Percentiles rank a stretch among this genome's conserved stretches.
These are phyloP conservation scores for Napeogenes inachia DNA, from an alignment of 2,888 invertebrate genomes.

Conservation along the genomic window DNA sequence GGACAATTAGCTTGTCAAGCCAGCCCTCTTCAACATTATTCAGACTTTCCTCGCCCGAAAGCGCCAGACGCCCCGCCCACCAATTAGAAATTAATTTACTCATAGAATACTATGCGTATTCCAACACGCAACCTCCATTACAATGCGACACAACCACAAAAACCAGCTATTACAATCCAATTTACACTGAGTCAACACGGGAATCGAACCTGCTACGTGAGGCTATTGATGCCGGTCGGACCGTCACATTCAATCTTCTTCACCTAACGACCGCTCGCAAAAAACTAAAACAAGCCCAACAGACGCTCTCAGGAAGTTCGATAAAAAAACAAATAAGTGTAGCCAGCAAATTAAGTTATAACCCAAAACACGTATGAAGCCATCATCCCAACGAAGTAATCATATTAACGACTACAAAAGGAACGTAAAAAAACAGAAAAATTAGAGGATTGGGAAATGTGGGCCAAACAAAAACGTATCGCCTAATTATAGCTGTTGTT, in stretches of 20 bases:
- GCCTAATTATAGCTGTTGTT: conserved; percentile 76
- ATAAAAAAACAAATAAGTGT: conserved; percentile 75
- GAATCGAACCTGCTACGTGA: conserved; percentile 36
- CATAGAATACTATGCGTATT: conserved; percentile 31
- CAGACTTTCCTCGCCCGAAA: conserved; percentile 39
- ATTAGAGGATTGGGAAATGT: conserved; percentile 78
- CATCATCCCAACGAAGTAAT: conserved; percentile 77
- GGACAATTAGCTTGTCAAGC: conserved; percentile 68
- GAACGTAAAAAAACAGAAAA: conserved; percentile 72
- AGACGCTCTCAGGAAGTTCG: conserved; percentile 73
- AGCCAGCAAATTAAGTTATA: conserved; percentile 77
- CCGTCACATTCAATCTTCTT: conserved; percentile 75
- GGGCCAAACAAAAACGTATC: conserved; percentile 78
- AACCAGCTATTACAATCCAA: conserved; percentile 51
- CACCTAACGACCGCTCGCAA: conserved; percentile 67
- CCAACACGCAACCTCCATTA: conserved; percentile 26
- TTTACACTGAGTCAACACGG: conserved; percentile 55
- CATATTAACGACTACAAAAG: conserved; percentile 78
- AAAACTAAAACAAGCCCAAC: conserved; percentile 57
- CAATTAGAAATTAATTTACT: conserved; percentile 59
- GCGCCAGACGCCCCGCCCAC: conserved; percentile 36
- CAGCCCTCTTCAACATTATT: conserved; percentile 42
- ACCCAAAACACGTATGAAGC: conserved; percentile 78
- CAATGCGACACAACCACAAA: conserved; percentile 32
- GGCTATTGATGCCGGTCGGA: conserved; percentile 10